A percentile compares a stretch with the other conserved stretches of the same genome.
Conservation (phyloP, 2,797 vertebrate species). For the Acanthurus lineatus region DNA sequence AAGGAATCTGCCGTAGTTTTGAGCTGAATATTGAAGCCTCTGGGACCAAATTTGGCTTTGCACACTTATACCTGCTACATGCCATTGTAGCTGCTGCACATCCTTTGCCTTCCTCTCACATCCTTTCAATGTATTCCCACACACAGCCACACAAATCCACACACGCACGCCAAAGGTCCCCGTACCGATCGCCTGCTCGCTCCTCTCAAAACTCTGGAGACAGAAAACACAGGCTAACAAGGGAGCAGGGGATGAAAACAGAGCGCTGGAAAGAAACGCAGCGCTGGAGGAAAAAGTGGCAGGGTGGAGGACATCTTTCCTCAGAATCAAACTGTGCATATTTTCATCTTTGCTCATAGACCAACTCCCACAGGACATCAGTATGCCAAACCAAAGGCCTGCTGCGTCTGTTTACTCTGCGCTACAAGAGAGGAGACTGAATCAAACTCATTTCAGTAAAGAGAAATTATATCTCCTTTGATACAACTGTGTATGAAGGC, state of each 20-base stretch:
- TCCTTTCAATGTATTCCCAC: constrained; percentile 51
- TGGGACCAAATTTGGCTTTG: constrained; percentile 47
- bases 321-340: constrained; percentile 75
- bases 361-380: constrained; percentile 72
- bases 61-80: constrained; percentile 47
- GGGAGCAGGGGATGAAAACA: constrained; percentile 71
- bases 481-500: constrained; percentile 45
- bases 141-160: constrained; percentile 26
- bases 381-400: constrained; percentile 75
- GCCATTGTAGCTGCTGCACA: constrained; percentile 32
- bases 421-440: constrained; percentile 65
- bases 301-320: constrained; percentile 66
- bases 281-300: constrained; percentile 53
- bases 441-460: constrained; percentile 75
- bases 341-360: constrained; percentile 78
- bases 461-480: constrained; percentile 69
- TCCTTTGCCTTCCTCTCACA: constrained; percentile 46
- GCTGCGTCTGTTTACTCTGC: constrained; percentile 78
- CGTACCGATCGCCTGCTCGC: constrained; percentile 59
- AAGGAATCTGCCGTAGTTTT: constrained; percentile 39
- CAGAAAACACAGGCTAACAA: constrained; percentile 67
- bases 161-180: constrained; percentile 35
- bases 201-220: constrained; percentile 68
- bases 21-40: constrained; percentile 36
- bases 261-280: constrained; percentile 39